Percentiles rank a stretch among this genome's conserved stretches.
Evolutionary conservation across 2,797 vertebrate species (phyloP).

Genomic region (Pteropus rufus): DNA sequence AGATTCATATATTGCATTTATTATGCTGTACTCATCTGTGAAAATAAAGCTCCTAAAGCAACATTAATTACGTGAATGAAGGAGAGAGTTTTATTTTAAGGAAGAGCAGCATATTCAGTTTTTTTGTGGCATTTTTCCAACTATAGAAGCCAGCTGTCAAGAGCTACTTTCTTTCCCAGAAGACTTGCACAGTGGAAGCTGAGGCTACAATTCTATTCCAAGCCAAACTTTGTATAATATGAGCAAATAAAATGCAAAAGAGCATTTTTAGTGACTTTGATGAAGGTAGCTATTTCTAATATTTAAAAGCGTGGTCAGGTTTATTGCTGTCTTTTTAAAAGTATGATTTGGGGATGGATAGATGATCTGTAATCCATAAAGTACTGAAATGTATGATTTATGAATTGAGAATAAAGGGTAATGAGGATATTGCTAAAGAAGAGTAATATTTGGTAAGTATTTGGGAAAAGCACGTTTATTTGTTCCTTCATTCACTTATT

Average conservation of each 20-base stretch:
- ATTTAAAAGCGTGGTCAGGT: background rate
- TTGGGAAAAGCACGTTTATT: background rate
- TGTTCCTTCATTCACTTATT: slow-evolving; percentile 8
- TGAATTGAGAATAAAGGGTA: background rate
- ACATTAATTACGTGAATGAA: slow-evolving; percentile 25
- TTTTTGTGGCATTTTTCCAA: slow-evolving; percentile 51
- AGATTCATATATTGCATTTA: background rate
- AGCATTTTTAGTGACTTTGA: slow-evolving; percentile 46
- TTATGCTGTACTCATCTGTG: slow-evolving; percentile 1
- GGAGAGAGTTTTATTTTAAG: slow-evolving; percentile 44
- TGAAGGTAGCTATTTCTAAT: slow-evolving; percentile 13
- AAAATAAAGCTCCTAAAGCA: slow-evolving; percentile 33
- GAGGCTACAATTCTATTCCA: slow-evolving; percentile 39
- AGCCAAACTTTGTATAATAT: background rate
- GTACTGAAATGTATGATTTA: background rate
- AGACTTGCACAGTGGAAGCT: slow-evolving; percentile 28
- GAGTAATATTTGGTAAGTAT: background rate
- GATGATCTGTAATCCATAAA: background rate
- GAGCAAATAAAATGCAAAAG: slow-evolving; percentile 44
- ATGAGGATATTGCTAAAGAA: background rate
- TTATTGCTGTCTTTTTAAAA: background rate
- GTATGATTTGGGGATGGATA: background rate
- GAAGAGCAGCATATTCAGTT: slow-evolving; percentile 1
- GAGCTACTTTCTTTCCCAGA: slow-evolving; percentile 33
- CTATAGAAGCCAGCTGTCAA: slow-evolving; percentile 44